A percentile compares a stretch with the other conserved stretches of the same genome.
Evolutionary conservation across 2,113 vertebrate species (phyloP).

Genomic region (Engystomops pustulosus): DNA sequence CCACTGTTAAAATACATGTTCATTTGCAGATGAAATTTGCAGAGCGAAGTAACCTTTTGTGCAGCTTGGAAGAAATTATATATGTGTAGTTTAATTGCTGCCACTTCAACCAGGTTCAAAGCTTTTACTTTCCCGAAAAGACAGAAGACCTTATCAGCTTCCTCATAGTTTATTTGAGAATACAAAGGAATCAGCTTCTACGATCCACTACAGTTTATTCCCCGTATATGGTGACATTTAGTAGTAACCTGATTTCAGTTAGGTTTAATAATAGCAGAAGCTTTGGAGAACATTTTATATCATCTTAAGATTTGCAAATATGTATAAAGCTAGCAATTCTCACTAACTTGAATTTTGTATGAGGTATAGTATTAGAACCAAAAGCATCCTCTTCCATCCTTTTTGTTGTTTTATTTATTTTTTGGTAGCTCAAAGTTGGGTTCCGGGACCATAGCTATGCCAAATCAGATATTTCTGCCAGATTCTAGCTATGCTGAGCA

Average conservation of each 20-base stretch:
- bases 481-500: too few relatives aligned
- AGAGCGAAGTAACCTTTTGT: constrained; percentile 52
- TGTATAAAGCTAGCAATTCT: neutral
- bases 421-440: too few relatives aligned
- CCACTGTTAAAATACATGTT: constrained; percentile 51
- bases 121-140: constrained; percentile 46
- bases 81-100: constrained; percentile 52
- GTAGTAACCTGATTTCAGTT: neutral
- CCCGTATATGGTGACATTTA: constrained; percentile 10
- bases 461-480: too few relatives aligned
- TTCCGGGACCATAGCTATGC: too few relatives aligned
- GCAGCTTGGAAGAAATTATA: constrained; percentile 51
- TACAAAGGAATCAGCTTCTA: constrained; percentile 3
- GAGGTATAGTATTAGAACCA: too few relatives aligned
- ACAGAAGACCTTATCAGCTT: constrained; percentile 53
- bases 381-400: neutral
- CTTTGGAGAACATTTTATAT: too few relatives aligned
- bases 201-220: neutral
- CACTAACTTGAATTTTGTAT: neutral
- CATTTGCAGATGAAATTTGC: constrained; percentile 53
- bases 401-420: too few relatives aligned
- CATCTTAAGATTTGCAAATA: neutral
- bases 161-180: neutral
- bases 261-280: neutral
- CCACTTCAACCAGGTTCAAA: constrained; percentile 51